phyloP scores from a whole-genome alignment of 2,797 vertebrate species.

The Mormyrus proboscirostris region DNA sequence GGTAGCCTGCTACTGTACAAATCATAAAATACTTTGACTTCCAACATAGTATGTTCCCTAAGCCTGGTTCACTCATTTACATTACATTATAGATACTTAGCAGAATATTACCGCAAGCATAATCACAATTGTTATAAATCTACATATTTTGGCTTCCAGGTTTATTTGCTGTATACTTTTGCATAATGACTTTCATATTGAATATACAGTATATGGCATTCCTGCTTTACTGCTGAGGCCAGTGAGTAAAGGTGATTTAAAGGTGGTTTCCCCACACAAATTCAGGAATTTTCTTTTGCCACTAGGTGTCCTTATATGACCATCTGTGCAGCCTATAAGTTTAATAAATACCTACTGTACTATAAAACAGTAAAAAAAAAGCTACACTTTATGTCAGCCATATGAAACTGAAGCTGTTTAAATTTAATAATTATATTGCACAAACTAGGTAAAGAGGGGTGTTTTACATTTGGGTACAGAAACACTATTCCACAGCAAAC shows the following conservation, averaged over 20 bases:
- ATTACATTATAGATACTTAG: background rate
- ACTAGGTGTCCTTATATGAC: slow-evolving; percentile 19
- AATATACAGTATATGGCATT: background rate
- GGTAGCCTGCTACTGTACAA: background rate
- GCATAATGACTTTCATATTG: background rate
- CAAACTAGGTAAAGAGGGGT: background rate
- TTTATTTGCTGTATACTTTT: background rate
- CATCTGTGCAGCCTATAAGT: background rate
- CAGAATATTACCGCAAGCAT: background rate
- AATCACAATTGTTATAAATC: background rate
- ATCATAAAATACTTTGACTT: background rate
- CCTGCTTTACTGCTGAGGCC: background rate
- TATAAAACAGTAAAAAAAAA: background rate
- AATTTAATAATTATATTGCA: background rate
- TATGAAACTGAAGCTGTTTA: background rate
- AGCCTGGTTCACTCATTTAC: background rate
- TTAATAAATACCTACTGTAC: background rate
- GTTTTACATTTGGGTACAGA: background rate
- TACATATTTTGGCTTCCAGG: background rate
- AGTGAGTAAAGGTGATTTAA: background rate
- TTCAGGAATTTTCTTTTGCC: slow-evolving; percentile 2
- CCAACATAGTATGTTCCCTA: background rate
- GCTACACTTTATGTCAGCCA: background rate
- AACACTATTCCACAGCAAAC: background rate
- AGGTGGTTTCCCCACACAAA: background rate